Evolutionary conservation across 2,888 invertebrate genomes (phyloP).

Genomic region (Morpho achilles): DNA sequence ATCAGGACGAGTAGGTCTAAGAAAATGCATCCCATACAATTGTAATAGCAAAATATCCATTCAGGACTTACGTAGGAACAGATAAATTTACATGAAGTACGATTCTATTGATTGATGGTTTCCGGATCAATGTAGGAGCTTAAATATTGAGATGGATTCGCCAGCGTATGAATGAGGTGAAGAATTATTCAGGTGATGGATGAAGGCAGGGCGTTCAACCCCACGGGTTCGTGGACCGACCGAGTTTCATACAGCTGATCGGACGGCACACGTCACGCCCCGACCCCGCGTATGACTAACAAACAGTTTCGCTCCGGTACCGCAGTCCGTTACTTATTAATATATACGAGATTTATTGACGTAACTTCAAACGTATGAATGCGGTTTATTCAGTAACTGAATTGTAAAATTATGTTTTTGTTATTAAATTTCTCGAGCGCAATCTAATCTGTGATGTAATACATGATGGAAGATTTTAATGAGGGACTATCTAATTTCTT

Average conservation of each 20-base stretch:
- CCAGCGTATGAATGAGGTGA: conserved; percentile 64
- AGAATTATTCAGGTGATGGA: conserved; percentile 67
- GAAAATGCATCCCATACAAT: background rate
- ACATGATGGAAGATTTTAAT: too few relatives aligned
- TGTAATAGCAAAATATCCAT: conserved; percentile 30
- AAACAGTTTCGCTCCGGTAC: conserved; percentile 39
- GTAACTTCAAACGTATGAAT: conserved; percentile 21
- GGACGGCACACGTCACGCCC: conserved; percentile 38
- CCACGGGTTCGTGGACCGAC: conserved; percentile 65
- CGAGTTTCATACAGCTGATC: conserved; percentile 72
- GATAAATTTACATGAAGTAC: conserved; percentile 39
- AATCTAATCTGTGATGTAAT: too few relatives aligned
- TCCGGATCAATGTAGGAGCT: conserved; percentile 54
- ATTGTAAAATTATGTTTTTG: conserved; percentile 6
- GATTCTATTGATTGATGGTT: conserved; percentile 47
- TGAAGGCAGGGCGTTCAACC: conserved; percentile 58
- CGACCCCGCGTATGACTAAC: conserved; percentile 42
- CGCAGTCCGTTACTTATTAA: conserved; percentile 43
- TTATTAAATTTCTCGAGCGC: too few relatives aligned
- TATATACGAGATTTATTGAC: conserved; percentile 34
- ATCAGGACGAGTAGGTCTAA: background rate
- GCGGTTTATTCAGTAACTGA: conserved; percentile 13
- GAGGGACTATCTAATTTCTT: too few relatives aligned
- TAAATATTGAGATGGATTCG: conserved; percentile 69
- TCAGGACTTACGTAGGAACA: conserved; percentile 35